Conservation (phyloP, 2,888 invertebrate species). For the Antheraea yamamai region DNA sequence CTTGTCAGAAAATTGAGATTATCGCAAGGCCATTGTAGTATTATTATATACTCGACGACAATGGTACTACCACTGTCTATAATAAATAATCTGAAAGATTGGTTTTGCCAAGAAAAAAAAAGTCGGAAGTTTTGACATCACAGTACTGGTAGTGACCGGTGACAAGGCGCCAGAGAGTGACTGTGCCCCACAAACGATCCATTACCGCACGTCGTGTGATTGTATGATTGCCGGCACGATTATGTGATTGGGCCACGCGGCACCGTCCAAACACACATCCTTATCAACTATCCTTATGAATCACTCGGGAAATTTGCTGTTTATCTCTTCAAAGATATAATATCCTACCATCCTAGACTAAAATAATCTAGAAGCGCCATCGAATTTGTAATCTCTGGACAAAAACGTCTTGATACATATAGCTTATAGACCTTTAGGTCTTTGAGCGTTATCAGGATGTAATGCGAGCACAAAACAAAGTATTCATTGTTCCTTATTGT, state of each 20-base stretch:
- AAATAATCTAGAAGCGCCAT: too few species aligned
- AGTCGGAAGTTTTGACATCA: background rate
- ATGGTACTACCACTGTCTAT: too few species aligned
- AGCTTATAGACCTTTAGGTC: too few species aligned
- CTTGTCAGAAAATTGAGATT: too few species aligned
- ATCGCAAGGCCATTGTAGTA: too few species aligned
- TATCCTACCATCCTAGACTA: background rate
- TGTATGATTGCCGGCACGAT: slow-evolving; percentile 38
- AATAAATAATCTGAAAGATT: too few species aligned
- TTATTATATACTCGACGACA: too few species aligned
- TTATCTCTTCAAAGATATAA: background rate
- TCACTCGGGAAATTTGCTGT: slow-evolving; percentile 23
- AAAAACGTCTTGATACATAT: too few species aligned
- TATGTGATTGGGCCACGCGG: slow-evolving; percentile 39
- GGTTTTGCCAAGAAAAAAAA: too few species aligned
- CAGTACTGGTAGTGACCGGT: background rate
- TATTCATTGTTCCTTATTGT: too few species aligned
- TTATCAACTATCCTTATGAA: slow-evolving; percentile 43
- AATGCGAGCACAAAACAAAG: too few species aligned
- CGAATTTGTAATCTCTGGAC: background rate
- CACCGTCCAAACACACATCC: slow-evolving; percentile 39
- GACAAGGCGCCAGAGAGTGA: background rate
- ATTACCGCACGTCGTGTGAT: slow-evolving; percentile 1
- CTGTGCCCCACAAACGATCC: background rate
- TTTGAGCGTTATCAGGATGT: too few species aligned